Evolutionary conservation across 1,140 invertebrate species (phyloP).

Genomic region (Heliconius melpomene): DNA sequence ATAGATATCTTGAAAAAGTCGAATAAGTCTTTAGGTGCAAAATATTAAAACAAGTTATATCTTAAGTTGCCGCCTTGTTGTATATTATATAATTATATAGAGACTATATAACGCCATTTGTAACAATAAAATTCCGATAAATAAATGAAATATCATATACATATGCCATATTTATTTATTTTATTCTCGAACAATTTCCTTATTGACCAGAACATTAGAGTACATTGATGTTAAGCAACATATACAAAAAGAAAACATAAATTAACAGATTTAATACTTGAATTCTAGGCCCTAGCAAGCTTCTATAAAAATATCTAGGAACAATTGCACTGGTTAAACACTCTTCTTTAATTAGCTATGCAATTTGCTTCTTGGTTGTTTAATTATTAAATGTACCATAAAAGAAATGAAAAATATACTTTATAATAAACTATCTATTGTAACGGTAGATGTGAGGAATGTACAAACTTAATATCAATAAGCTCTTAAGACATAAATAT

Average conservation of each 20-base stretch:
- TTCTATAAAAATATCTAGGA: constrained; percentile 42
- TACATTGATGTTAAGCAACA: constrained; percentile 57
- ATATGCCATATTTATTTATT: constrained; percentile 55
- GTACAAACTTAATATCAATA: constrained; percentile 48
- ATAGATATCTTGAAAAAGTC: too few species aligned
- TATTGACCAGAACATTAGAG: constrained; percentile 43
- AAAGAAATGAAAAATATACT: background rate
- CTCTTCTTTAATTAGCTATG: constrained; percentile 10
- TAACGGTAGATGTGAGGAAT: constrained; percentile 46
- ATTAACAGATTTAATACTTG: constrained; percentile 22
- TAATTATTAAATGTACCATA: background rate
- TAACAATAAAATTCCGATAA: background rate
- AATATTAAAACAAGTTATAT: too few species aligned
- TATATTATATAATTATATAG: too few species aligned
- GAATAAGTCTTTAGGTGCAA: too few species aligned
- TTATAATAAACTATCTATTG: constrained; percentile 32
- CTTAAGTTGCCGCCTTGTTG: too few species aligned
- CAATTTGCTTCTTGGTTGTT: background rate
- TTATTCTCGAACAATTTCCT: constrained; percentile 56
- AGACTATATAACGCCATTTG: background rate
- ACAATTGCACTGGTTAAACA: constrained; percentile 40
- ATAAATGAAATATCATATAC: background rate
- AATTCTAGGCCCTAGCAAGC: constrained; percentile 44
- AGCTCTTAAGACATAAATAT: constrained; percentile 46
- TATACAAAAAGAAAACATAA: constrained; percentile 56